Base-by-base conservation (phyloP, 2,113 vertebrate species). In the Sakesphorus luctuosus region DNA sequence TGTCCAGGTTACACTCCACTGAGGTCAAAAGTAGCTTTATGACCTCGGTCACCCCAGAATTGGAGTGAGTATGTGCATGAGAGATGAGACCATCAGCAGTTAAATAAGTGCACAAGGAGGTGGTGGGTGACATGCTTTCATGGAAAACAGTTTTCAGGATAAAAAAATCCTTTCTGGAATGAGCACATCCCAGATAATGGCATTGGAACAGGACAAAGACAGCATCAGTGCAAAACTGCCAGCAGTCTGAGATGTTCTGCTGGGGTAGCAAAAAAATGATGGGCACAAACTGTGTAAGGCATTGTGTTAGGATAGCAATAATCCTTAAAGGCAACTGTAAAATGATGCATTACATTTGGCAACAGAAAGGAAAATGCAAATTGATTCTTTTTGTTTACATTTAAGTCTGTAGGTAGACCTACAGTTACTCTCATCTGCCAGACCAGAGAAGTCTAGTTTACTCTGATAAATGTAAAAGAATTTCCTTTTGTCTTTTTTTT, bases 281-380 rank as follows among this genome's bases (percentile, higher is more conserved):
- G 88, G 93, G 69, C 79, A 93, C 93, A 87, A 91, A 96, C 89
- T 58, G 72, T 91, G 84, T 97, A 84, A 97, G 96, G 91, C 50
- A 4, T 68, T 91, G 71, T 87, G 96, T 95, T 95, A 92, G 95
- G 93, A 85, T n/a, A 93, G 91, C 90, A 97, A 93, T 95, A 97
- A 94, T 92, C 78, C 88, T 97, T 98, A 96, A 98, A 95, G 92
- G 93, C 86, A 94, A 96, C 84, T 92, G 94, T 86, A 97, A 97
- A 97, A 96, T 88, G 89, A 95, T 71, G 68, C 96, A 92, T 96
- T 97, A 94, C 90, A 90, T 93, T 97, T 96, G 92, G 92, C 93
- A 95, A 94, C 87, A 97, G 96, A 96, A 97, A 97, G 65, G 96
- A 96, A 98, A 97, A 98, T 97, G 96, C 91, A 98, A 97, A 97